Evolutionary conservation across 2,113 vertebrate species (phyloP), one percentile per base, ranked within the genome.

Genomic region (Hyla sarda): DNA sequence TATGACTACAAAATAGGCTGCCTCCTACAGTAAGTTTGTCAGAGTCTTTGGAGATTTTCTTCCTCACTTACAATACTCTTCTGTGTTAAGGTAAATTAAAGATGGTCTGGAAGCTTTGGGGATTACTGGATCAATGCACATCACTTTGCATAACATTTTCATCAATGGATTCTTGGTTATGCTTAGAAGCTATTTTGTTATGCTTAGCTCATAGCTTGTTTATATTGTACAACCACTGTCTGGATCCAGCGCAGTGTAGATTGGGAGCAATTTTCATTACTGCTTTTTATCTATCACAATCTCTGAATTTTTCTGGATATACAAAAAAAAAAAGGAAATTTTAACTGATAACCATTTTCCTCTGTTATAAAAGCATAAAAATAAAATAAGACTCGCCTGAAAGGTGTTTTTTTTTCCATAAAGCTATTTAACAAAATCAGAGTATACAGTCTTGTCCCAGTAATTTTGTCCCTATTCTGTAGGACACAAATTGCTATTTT

Each of bases 221-320:
- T 82, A 81, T 81, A 21, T 83, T 89, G 54, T 74, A n/a, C 82
- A 83, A 84, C 47, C 87, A 48, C 69, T 87, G 8, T 92, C 91
- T 91, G 83, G 79, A 88, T 91, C 92, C 90, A 84, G 58, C 80
- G 89, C 89, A 92, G 87, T 2, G 45, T 90, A 91, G 89, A 91
- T 82, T 23, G 16, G 86, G 89, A 87, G 89, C 86, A 88, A 85
- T 91, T 93, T 92, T 90, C 85, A 84, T 91, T 92, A 90, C 90
- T 92, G 89, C 69, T 23, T 91, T 90, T 93, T 92, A 91, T 92
- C 88, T 93, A 86, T 91, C 89, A 86, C 67, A 86, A 85, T 90
- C 45, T 92, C 91, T 89, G 89, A 94, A 90, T 90, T 87, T 92
- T 90, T 87, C 87, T 89, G 93, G 93, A 92, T 92, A 89, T 25